Base-by-base conservation (phyloP, 2,888 invertebrate species). In the Spilarctia lutea region DNA sequence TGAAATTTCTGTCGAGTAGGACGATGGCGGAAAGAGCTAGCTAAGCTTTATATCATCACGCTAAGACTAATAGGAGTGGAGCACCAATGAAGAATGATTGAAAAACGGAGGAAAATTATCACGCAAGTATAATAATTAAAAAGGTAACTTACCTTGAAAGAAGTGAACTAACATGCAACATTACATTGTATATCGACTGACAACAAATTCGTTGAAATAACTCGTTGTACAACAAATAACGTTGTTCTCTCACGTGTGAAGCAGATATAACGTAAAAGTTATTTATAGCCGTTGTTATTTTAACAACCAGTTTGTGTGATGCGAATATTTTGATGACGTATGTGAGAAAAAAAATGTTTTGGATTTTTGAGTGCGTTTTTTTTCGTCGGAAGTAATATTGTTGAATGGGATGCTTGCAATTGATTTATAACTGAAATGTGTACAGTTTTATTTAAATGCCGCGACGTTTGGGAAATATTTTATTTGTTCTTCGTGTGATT, bases 221-320 rank as follows among this genome's bases (percentile, higher is more conserved):
- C 33, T 39, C 33, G 30, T 70, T 45, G 30, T 30, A 42, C 45
- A 77, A 82, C 77, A 85, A 81, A 84, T 76, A 85, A 81, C 76
- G 75, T 75, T 81, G 84, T 79, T 71, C 79, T 66, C n/a, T 81
- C 84, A 75, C 78, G 84, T 76, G 86, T 85, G 79, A 84, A 77
- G 27, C 78, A 81, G 84, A 84, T 84, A 84, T 79, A 81, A 83
- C 75, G 63, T 72, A 77, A 79, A 45, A 67, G 79, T 84, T 84
- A 84, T 85, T 85, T 84, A 84, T 78, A 65, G 72, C 72, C 2
- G 76, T 76, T 75, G 79, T 85, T 85, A 84, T 85, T 82, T 84
- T 77, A 84, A 85, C 84, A 78, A 75, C 75, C 68, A 68, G 33
- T 69, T 73, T 69, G 73, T 71, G 68, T 68, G 71, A 71, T 81